Percentiles rank a stretch among this genome's conserved stretches.
Conservation (phyloP, 2,797 vertebrate genomes). For the Myotis daubentonii region DNA sequence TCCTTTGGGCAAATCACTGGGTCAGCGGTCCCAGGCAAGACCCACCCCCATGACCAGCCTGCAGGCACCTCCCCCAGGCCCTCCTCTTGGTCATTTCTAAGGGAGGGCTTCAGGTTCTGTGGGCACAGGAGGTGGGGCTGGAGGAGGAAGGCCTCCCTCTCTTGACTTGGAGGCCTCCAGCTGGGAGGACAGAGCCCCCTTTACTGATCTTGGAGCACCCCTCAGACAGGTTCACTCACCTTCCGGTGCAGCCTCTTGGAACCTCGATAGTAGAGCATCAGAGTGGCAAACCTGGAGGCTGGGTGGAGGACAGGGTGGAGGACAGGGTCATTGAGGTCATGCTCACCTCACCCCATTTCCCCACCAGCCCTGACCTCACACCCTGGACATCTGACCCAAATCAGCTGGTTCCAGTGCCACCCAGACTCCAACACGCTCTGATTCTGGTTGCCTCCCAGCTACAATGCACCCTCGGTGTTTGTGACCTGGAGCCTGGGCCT, state of each 20-base stretch:
- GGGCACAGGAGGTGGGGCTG: neutral
- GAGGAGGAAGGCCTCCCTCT: neutral
- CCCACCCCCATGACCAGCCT: neutral
- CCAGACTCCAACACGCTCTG: neutral
- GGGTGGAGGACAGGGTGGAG: neutral
- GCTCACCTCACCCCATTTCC: neutral
- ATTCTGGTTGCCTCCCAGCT: no score
- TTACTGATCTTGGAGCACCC: neutral
- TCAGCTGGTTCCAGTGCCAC: neutral
- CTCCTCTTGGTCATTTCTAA: no score
- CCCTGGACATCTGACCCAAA: neutral
- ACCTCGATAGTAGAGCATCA: conserved; percentile 88
- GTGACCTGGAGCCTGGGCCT: no score
- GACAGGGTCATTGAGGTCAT: neutral
- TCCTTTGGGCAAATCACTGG: no score
- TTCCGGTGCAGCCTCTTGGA: conserved; percentile 88
- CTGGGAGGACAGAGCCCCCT: neutral
- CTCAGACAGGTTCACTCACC: conserved; percentile 86
- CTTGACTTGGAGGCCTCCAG: neutral
- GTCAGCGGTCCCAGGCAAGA: no score
- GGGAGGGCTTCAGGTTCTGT: neutral
- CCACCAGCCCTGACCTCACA: neutral
- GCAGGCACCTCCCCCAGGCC: no score
- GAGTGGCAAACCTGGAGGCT: conserved; percentile 91
- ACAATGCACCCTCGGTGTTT: no score